Conservation (phyloP, 2,113 vertebrate species). For the Gymnogyps californianus region DNA sequence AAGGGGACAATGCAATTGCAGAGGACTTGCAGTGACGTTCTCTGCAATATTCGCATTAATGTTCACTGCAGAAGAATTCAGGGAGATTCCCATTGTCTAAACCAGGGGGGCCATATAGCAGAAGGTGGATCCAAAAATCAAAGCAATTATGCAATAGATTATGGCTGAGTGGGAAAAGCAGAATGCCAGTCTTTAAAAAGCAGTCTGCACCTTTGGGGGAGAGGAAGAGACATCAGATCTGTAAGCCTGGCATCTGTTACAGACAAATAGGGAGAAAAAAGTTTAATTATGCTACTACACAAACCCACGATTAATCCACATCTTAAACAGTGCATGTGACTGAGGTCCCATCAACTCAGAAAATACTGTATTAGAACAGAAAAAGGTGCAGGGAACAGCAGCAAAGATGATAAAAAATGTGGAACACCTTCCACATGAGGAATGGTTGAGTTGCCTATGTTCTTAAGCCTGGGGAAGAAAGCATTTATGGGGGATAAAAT, state of each 20-base stretch:
- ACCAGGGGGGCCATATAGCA: neutral
- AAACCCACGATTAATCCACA: neutral
- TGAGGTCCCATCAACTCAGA: neutral
- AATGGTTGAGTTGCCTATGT: neutral
- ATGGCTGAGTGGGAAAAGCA: neutral
- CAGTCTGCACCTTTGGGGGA: neutral
- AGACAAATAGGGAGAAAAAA: neutral
- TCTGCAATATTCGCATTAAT: neutral
- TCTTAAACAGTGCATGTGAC: neutral
- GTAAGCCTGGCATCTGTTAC: neutral
- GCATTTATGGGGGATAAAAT: neutral
- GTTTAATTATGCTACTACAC: neutral
- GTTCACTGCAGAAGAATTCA: neutral
- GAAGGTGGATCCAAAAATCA: neutral
- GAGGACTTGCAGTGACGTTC: neutral
- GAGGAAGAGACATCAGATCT: neutral
- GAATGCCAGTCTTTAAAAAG: neutral
- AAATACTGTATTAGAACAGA: neutral
- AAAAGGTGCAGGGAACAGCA: neutral
- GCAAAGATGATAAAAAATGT: neutral
- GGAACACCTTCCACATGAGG: neutral
- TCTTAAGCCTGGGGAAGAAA: neutral
- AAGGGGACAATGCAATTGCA: neutral
- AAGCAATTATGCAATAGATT: neutral
- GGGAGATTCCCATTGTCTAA: neutral